Evolutionary conservation across 2,113 vertebrate genomes (phyloP), one percentile per base, ranked within the genome.

Genomic region (Psilopsiagon aurifrons): DNA sequence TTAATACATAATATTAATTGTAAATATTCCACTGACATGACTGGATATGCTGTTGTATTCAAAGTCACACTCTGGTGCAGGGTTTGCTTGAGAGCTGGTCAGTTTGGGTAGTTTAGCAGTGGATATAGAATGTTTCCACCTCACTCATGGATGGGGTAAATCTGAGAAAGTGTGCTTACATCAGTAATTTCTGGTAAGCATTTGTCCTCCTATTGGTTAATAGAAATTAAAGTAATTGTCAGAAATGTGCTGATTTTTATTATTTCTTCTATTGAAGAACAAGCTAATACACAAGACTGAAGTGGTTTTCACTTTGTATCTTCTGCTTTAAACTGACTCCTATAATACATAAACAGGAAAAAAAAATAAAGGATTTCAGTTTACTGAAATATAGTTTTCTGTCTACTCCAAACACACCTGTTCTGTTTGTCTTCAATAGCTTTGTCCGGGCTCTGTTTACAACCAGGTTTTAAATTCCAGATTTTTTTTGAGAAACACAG

Each of bases 341-440:
- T 41, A 29, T 11, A 11, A 16, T 15, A 28, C 4, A 5, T 43
- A 51, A 84, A 77, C 3, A 7, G 29, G 41, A 6, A 19, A 24
- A 28, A 68, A 2, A 27, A 47, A 35, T 10, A 76, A 62, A 62
- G 3, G 1, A 6, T 18, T 83, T 39, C 17, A 4, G 3, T 69
- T 66, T 19, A 16, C 12, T 39, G 19, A 35, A 64, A 41, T 33
- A 14, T 2, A 2, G 9, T 44, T 81, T 74, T 24, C 29, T 13
- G 22, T 11, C 47, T 22, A 4, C 4, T 44, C 22, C 11, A 4
- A 71, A 44, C 17, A n/a, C 6, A 13, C 17, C 12, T 33, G 0
- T 22, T 27, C 9, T 1, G 6, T 33, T 88, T 57, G 19, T 10
- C 33, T 43, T 27, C 6, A 6, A 2, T 8, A 23, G 19, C 27